Base-by-base conservation (phyloP, 2,888 invertebrate genomes). In the Autographa pulchrina region DNA sequence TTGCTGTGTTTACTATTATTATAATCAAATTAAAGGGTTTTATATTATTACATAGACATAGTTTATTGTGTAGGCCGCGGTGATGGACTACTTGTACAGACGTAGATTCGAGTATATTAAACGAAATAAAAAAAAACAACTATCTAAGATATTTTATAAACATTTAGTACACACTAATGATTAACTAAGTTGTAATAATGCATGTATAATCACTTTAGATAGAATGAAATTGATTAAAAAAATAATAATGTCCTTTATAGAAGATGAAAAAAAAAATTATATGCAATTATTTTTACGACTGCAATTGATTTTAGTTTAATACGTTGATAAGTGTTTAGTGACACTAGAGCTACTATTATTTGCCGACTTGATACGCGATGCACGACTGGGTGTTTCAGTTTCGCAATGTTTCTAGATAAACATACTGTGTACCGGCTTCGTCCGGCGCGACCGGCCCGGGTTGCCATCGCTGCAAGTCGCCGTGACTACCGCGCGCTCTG, bases 121-220 rank as follows among this genome's bases (percentile, higher is more conserved):
- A 90, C 84, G 83, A 90, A 90, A 88, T 87, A 88, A 86, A 85
- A 86, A 54, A 85, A 85, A 80, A 85, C 70, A 82, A 78, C 76
- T 90, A 89, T 87, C 74, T 84, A 84, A 82, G 86, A 88, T 90
- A 88, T 93, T 93, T 94, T 93, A 92, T 92, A 91, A 91, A 91
- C 87, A 88, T 89, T 89, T 92, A 93, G 92, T 92, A 91, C 91
- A 92, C 92, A 90, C 89, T 92, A 90, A 91, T 90, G 87, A 85
- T 83, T 90, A 88, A 84, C 85, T 90, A 89, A 90, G 86, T 89
- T 91, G 88, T 92, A 91, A 88, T 80, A 73, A 87, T 89, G 92
- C 90, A 89, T 92, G 90, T 92, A 88, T 93, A 92, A 91, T 92
- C 91, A 90, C 88, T 73, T 90, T 94, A 94, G 92, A 90, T 94